These are phyloP conservation scores for Achatina immaculata DNA, from an alignment of 1,140 invertebrate genomes.

Conservation along the genomic window DNA sequence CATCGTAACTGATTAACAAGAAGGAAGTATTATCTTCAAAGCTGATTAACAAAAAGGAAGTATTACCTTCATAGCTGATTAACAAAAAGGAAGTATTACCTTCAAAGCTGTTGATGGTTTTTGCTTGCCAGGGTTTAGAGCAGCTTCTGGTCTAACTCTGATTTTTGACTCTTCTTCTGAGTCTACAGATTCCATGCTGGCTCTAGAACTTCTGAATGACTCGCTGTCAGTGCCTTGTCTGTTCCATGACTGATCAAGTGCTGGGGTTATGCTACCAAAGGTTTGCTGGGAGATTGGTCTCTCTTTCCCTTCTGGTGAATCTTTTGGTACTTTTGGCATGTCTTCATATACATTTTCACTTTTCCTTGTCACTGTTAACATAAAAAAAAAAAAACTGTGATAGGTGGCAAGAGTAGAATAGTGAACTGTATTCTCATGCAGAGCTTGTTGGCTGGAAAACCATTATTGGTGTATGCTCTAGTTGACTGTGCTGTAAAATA, in stretches of 20 bases:
- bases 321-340: constrained; percentile 23
- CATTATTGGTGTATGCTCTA: too few relatives aligned
- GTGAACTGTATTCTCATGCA: too few relatives aligned
- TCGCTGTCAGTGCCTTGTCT: not conserved
- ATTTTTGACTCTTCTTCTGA: not conserved
- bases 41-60: too few relatives aligned
- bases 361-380: not conserved
- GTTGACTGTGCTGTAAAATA: too few relatives aligned
- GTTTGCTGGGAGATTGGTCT: not conserved
- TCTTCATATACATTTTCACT: constrained; percentile 16
- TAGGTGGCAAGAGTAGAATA: not conserved
- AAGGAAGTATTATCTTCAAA: too few relatives aligned
- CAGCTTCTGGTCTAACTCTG: constrained; percentile 32
- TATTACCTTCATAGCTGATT: not conserved
- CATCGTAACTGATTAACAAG: too few relatives aligned
- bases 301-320: not conserved
- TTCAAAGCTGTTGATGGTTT: constrained; percentile 18
- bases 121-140: constrained; percentile 42
- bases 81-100: not conserved
- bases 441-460: too few relatives aligned
- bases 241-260: not conserved
- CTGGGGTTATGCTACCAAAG: not conserved
- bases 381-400: not conserved
- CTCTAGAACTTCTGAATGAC: not conserved
- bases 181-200: constrained; percentile 23